phyloP scores from a whole-genome alignment of 2,888 invertebrate genomes.

The Glaucopsyche alexis region DNA sequence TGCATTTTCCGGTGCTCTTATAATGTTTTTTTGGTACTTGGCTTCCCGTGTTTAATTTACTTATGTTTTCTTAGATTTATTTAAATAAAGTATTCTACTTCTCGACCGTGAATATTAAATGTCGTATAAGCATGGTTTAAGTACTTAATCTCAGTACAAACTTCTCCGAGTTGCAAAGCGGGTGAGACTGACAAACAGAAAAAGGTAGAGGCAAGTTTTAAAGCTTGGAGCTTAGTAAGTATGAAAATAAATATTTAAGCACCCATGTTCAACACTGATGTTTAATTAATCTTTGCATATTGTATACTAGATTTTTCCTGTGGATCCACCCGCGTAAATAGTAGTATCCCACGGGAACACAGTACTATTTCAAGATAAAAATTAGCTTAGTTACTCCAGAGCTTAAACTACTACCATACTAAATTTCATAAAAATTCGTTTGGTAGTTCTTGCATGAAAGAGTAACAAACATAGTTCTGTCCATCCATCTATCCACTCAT shows the following conservation, averaged over 20 bases:
- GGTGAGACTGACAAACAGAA: constrained; percentile 17
- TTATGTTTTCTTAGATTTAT: background rate
- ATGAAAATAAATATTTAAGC: constrained; percentile 15
- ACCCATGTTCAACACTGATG: background rate
- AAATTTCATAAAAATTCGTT: no score
- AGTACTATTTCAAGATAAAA: no score
- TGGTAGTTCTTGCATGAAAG: no score
- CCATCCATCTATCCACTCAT: no score
- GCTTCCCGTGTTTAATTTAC: background rate
- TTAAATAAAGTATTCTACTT: background rate
- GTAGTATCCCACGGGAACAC: no score
- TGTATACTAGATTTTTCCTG: background rate
- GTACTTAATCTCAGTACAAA: constrained; percentile 11
- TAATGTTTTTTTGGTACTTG: background rate
- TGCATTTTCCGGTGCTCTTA: background rate
- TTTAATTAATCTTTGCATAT: background rate
- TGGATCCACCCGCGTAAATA: no score
- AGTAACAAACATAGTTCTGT: no score
- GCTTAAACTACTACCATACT: no score
- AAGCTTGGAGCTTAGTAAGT: constrained; percentile 5
- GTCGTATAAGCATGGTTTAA: constrained; percentile 12
- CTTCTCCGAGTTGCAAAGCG: background rate
- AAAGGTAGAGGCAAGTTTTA: constrained; percentile 8
- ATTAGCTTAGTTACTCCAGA: no score
- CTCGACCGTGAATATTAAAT: background rate